Evolutionary conservation across 2,888 invertebrate species (phyloP).

Genomic region (Troglohyphantes excavatus): DNA sequence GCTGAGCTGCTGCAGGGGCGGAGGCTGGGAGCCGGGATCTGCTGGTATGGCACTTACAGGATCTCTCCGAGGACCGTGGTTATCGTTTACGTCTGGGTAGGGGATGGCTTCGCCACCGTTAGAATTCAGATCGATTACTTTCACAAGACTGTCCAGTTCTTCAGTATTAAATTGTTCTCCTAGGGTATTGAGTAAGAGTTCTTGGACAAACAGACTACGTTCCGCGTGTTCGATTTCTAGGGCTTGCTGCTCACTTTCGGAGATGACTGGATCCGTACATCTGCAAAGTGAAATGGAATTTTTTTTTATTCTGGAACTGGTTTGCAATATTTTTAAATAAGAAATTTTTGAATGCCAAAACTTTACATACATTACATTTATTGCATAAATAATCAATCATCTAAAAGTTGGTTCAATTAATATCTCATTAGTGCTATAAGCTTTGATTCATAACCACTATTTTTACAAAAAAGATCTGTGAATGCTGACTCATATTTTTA

Average conservation of each 20-base stretch:
- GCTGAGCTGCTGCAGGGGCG: conserved; percentile 36
- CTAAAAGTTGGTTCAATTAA: neutral
- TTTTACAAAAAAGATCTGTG: too few relatives aligned
- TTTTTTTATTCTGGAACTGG: too few relatives aligned
- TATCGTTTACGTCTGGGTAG: conserved; percentile 66
- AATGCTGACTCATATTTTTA: too few relatives aligned
- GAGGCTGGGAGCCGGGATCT: conserved; percentile 57
- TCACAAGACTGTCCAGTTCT: conserved; percentile 74
- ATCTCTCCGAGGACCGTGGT: conserved; percentile 64
- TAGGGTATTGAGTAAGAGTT: conserved; percentile 87
- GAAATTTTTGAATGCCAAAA: too few relatives aligned
- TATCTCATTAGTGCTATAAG: too few relatives aligned
- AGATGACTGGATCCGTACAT: conserved; percentile 85
- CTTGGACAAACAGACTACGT: conserved; percentile 88
- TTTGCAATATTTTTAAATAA: too few relatives aligned
- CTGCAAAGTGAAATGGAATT: conserved; percentile 81
- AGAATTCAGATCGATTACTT: conserved; percentile 69
- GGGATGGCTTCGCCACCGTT: conserved; percentile 46
- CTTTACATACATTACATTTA: too few relatives aligned
- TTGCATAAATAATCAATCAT: neutral
- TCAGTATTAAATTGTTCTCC: conserved; percentile 81
- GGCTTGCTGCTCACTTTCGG: conserved; percentile 85
- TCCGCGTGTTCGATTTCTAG: conserved; percentile 86
- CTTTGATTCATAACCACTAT: too few relatives aligned
- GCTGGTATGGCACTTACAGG: conserved; percentile 75